Evolutionary conservation across 2,113 vertebrate species (phyloP), one percentile per base, ranked within the genome.

Genomic region (Phodopus roborovskii): DNA sequence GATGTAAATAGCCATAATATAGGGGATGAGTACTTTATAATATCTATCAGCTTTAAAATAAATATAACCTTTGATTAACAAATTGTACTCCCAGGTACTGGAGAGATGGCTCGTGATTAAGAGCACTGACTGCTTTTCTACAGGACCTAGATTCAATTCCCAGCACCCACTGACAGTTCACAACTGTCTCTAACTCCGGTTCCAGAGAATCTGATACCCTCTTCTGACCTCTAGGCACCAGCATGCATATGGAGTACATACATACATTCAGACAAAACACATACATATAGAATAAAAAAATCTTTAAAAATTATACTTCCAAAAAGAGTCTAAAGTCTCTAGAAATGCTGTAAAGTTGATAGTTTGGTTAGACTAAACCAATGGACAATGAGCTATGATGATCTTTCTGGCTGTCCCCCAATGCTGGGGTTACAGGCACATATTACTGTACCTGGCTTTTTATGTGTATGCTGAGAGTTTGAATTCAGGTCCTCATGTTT

Each of bases 21-120:
- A 56, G 53, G 53, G 53, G 53, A 56, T 12, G 53, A 56, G 53
- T 12, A 56, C 53, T 56, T 56, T 56, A 56, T 56, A 10, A 26
- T 95, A 70, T 56, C 56, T 93, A 28, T 87, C 20, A 74, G 39
- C 58, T 95, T 79, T 30, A 88, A 93, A 87, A 33, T 93, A 7
- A 62, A 5, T 39, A 86, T 83, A 82, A 78, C 26, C 30, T 90
- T 90, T 71, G 64, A 70, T 83, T 56, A 53, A 90, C 92, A 28
- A 45, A 39, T 3, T 19, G 1, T 50, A 50, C 26, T 77, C 45
- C 45, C 45, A 50, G 26, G 28, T 15, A 36, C 33, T 53, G 50
- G 50, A 53, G 9, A 7, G 9, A 53, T 53, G 50, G 53, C 53
- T 13, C 53, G 53, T 56, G 53, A 12, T 56, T 56, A 56, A 12